Evolutionary conservation across 2,797 vertebrate genomes (phyloP).

Genomic region (Octomys mimax): DNA sequence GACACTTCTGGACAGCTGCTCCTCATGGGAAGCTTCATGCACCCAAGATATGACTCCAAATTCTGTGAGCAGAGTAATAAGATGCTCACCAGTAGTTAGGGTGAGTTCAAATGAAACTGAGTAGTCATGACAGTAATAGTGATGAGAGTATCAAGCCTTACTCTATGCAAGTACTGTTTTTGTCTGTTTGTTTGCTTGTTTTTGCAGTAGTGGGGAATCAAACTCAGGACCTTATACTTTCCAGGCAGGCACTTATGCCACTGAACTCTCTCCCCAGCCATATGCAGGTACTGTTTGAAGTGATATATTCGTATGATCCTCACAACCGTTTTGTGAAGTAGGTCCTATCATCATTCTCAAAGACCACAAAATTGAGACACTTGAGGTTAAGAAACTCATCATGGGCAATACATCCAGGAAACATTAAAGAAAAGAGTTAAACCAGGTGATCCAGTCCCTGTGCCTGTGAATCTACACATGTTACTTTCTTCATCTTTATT

Average conservation of each 20-base stretch:
- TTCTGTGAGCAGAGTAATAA: background rate
- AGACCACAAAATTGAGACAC: background rate
- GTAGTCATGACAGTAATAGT: background rate
- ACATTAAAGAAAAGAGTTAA: background rate
- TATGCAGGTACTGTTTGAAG: background rate
- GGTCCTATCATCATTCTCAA: background rate
- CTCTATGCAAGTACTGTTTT: background rate
- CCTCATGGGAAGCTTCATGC: background rate
- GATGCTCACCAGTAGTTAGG: background rate
- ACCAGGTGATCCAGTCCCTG: background rate
- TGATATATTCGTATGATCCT: background rate
- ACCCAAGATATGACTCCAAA: background rate
- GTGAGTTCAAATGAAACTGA: background rate
- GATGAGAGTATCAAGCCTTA: background rate
- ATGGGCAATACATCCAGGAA: background rate
- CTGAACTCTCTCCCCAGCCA: too few relatives aligned
- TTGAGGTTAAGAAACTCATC: background rate
- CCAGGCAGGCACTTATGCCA: too few relatives aligned
- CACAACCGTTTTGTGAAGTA: background rate
- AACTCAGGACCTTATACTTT: too few relatives aligned
- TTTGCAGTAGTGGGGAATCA: too few relatives aligned
- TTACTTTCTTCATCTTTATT: background rate
- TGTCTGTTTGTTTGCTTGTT: too few relatives aligned
- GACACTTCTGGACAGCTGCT: background rate
- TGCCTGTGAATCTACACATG: background rate